Percentiles rank a stretch among this genome's conserved stretches.
Conservation (phyloP, 2,797 vertebrate genomes). For the Phoxinus dragarum region DNA sequence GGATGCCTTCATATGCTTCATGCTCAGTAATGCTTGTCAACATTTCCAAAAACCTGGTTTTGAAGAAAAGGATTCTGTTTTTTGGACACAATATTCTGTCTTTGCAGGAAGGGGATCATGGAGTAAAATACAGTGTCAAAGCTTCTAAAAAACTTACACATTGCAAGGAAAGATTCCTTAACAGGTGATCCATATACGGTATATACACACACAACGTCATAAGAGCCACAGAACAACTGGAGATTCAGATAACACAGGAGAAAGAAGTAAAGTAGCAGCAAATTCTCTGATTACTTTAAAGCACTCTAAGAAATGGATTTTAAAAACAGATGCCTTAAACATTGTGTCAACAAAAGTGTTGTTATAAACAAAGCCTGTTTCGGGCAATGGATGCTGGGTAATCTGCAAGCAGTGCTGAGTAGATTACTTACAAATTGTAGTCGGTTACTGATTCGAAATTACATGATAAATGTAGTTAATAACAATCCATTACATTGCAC, state of each 20-base stretch:
- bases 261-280: slow-evolving; percentile 6
- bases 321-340: neutral
- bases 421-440: no score
- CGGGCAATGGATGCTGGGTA: neutral
- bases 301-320: slow-evolving; percentile 6
- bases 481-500: no score
- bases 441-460: no score
- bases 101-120: slow-evolving; percentile 3
- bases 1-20: neutral
- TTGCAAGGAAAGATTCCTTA: slow-evolving; percentile 29
- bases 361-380: neutral
- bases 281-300: neutral
- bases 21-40: neutral
- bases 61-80: neutral
- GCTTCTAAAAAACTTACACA: slow-evolving; percentile 33
- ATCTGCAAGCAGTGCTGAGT: neutral
- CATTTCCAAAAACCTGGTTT: neutral
- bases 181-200: slow-evolving; percentile 8
- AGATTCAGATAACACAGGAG: neutral
- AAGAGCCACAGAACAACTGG: neutral
- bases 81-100: neutral
- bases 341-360: slow-evolving; percentile 3
- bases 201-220: neutral
- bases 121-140: slow-evolving; percentile 37
- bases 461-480: no score